Evolutionary conservation across 2,888 invertebrate genomes (phyloP).

Genomic region (Sphaerophoria taeniata): DNA sequence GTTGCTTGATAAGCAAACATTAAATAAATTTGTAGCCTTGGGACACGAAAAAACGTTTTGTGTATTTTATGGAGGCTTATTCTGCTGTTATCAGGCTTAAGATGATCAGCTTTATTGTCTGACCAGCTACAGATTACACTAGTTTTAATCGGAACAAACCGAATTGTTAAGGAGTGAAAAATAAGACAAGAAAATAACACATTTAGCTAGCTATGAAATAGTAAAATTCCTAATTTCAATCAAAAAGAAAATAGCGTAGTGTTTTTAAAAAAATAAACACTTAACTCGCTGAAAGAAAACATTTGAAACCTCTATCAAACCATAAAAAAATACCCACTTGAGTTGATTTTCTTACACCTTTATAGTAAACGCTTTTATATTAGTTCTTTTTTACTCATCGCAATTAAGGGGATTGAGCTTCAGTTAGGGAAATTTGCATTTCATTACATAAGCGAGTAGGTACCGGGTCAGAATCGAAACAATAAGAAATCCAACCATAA

Average conservation of each 20-base stretch:
- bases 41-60: background rate
- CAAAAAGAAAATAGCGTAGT: conserved; percentile 53
- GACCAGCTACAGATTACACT: conserved; percentile 49
- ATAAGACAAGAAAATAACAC: conserved; percentile 1
- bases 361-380: conserved; percentile 12
- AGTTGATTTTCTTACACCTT: conserved; percentile 24
- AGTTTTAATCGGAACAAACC: conserved; percentile 57
- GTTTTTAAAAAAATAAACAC: background rate
- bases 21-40: conserved; percentile 38
- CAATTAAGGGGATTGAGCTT: no score
- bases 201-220: conserved; percentile 49
- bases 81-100: conserved; percentile 45
- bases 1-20: conserved; percentile 9
- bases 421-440: no score
- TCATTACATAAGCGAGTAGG: no score
- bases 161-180: conserved; percentile 27
- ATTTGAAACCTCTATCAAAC: background rate
- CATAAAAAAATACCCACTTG: conserved; percentile 38
- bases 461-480: no score
- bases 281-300: background rate
- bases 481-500: no score
- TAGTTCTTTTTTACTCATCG: background rate
- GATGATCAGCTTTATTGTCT: conserved; percentile 34
- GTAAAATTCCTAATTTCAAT: background rate
- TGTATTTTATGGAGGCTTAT: conserved; percentile 40